These are phyloP conservation scores for Heptranchias perlo DNA, from an alignment of 2,113 vertebrate species.

Conservation along the genomic window DNA sequence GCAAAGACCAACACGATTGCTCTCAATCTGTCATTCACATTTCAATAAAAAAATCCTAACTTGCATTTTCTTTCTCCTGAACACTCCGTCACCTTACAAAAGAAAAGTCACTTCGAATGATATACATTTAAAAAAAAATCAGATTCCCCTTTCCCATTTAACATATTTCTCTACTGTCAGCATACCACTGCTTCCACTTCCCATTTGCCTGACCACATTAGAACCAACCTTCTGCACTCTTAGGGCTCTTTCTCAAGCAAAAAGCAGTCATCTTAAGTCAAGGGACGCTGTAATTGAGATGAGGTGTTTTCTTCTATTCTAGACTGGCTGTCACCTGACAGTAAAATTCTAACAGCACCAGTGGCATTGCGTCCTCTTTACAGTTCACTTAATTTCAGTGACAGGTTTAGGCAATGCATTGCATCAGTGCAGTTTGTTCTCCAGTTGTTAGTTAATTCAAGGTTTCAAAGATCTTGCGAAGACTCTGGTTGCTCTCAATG, in stretches of 20 bases:
- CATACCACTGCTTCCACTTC: slow-evolving; percentile 51
- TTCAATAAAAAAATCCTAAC: slow-evolving; percentile 71
- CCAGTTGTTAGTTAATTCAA: slow-evolving; percentile 63
- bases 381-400: slow-evolving; percentile 45
- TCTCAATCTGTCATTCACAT: slow-evolving; percentile 66
- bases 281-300: slow-evolving; percentile 59
- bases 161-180: slow-evolving; percentile 48
- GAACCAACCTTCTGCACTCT: slow-evolving; percentile 43
- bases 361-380: slow-evolving; percentile 60
- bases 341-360: slow-evolving; percentile 67
- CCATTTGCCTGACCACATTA: slow-evolving; percentile 52
- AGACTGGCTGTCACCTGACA: slow-evolving; percentile 63
- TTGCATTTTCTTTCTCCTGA: slow-evolving; percentile 62
- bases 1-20: slow-evolving; percentile 49
- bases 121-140: slow-evolving; percentile 63
- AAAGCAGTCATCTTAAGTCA: slow-evolving; percentile 55
- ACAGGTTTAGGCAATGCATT: slow-evolving; percentile 48
- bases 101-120: slow-evolving; percentile 80
- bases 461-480: slow-evolving; percentile 56
- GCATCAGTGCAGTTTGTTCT: slow-evolving; percentile 60
- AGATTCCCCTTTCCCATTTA: slow-evolving; percentile 59
- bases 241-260: slow-evolving; percentile 47
- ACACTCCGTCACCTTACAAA: slow-evolving; percentile 76
- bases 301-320: slow-evolving; percentile 54
- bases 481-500: slow-evolving; percentile 56